Evolutionary conservation across 92 coral and sea anemone species (phyloP), one percentile per base, ranked within the genome.

Genomic region (Zoanthus sansibaricus): DNA sequence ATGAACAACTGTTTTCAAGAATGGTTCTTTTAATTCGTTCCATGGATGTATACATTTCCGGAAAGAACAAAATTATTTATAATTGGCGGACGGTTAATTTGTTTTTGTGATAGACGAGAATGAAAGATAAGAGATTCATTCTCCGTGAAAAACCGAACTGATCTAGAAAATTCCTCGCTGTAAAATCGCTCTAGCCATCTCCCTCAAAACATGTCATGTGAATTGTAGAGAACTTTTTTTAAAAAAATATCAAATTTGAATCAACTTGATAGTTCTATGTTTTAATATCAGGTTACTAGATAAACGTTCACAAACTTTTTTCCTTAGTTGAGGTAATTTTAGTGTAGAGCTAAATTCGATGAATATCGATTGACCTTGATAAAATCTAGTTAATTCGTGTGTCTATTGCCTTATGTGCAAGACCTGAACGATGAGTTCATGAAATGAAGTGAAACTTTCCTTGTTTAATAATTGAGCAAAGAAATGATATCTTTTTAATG

Each of bases 361-460:
- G 32, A 54, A 59, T 33, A 80, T 64, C 85, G 37, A 17, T 13
- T 45, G 75, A 64, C 85, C 58, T 47, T 78, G 83, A 78, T 78
- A 33, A 78, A 78, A 78, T 61, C 83, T 78, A 51, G 54, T 49
- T 37, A 62, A 64, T 32, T 54, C n/a, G 25, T 21, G 69, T 67
- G 45, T 80, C 75, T 62, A n/a, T 44, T 80, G 8, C 9, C 8
- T 62, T 6, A 62, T 71, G 75, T 55, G 49, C 85, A 58, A 46
- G 61, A 17, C 75, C 5, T 62, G 20, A 5, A 45, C 33, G 62
- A 45, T 47, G 75, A 80, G 70, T 80, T 64, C 58, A 42, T 80
- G 61, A 64, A 66, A 80, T 61, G 51, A 33, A 58, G 6, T 80
- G 59, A 66, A 66, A 30, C 7, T 25, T 42, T 37, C 25, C 14